Evolutionary conservation across 1,140 invertebrate genomes (phyloP).

Genomic region (Platyura marginata): DNA sequence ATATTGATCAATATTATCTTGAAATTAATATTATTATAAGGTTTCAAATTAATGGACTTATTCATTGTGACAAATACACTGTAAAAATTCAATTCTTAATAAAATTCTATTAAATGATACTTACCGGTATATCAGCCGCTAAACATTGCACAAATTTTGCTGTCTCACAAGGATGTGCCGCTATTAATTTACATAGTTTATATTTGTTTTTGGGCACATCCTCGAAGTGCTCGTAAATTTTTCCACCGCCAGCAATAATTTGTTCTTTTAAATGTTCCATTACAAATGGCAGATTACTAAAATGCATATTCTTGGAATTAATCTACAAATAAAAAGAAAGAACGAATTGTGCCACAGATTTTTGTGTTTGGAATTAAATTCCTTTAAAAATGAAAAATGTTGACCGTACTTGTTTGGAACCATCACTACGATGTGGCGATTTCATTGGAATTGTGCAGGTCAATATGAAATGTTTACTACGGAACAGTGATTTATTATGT

Average conservation of each 20-base stretch:
- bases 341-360: too few relatives aligned
- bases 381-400: too few relatives aligned
- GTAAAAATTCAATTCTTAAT: too few relatives aligned
- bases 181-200: constrained; percentile 29
- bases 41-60: too few relatives aligned
- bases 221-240: constrained; percentile 33
- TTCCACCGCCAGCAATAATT: constrained; percentile 31
- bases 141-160: constrained; percentile 36
- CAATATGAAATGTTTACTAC: constrained; percentile 31
- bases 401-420: too few relatives aligned
- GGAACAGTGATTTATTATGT: constrained; percentile 27
- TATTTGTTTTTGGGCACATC: constrained; percentile 33
- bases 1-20: too few relatives aligned
- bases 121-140: constrained; percentile 26
- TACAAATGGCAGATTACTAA: constrained; percentile 28
- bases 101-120: too few relatives aligned
- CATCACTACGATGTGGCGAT: too few relatives aligned
- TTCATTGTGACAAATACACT: too few relatives aligned
- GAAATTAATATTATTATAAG: too few relatives aligned
- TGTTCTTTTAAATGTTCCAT: constrained; percentile 33
- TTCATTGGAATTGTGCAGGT: constrained; percentile 29
- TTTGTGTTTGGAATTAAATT: too few relatives aligned
- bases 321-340: too few relatives aligned
- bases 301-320: constrained; percentile 29
- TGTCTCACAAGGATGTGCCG: constrained; percentile 36